Percentiles rank a stretch among this genome's conserved stretches.
Evolutionary conservation across 2,888 invertebrate genomes (phyloP).

Genomic region (Pharmacophagus antenor): DNA sequence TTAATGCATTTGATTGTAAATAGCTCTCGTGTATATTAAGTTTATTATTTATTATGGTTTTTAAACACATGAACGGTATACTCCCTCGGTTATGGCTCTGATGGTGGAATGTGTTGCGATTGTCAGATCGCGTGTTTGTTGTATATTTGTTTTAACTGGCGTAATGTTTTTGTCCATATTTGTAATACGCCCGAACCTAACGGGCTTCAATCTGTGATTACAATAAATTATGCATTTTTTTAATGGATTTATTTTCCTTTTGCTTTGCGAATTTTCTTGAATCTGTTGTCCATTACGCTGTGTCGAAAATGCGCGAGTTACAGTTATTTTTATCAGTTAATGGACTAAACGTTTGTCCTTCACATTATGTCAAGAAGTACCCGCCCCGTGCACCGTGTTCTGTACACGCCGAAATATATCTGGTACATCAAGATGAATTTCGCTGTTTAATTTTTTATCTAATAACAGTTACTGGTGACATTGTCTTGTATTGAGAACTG

Average conservation of each 20-base stretch:
- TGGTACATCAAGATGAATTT: too few relatives aligned
- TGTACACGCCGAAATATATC: too few relatives aligned
- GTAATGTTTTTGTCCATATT: conserved; percentile 24
- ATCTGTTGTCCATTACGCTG: not conserved
- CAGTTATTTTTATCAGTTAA: too few relatives aligned
- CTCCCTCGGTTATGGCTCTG: conserved; percentile 16
- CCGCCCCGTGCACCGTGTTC: too few relatives aligned
- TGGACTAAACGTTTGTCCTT: too few relatives aligned
- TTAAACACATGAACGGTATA: conserved; percentile 33
- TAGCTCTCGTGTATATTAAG: conserved; percentile 67
- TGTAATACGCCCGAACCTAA: conserved; percentile 39
- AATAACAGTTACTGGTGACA: too few relatives aligned
- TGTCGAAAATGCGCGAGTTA: conserved; percentile 2
- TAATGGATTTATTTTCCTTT: conserved; percentile 46
- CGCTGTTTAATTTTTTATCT: too few relatives aligned
- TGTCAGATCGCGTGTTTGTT: conserved; percentile 27
- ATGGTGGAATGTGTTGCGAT: conserved; percentile 17
- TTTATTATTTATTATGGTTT: conserved; percentile 46
- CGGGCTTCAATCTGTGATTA: conserved; percentile 67
- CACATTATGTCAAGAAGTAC: too few relatives aligned
- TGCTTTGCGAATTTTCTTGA: conserved; percentile 35
- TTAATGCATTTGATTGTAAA: conserved; percentile 70
- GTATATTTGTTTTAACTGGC: conserved; percentile 34
- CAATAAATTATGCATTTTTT: conserved; percentile 67
- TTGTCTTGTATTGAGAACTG: too few relatives aligned